Evolutionary conservation across 2,888 invertebrate genomes (phyloP).

Genomic region (Ophonus ardosiacus): DNA sequence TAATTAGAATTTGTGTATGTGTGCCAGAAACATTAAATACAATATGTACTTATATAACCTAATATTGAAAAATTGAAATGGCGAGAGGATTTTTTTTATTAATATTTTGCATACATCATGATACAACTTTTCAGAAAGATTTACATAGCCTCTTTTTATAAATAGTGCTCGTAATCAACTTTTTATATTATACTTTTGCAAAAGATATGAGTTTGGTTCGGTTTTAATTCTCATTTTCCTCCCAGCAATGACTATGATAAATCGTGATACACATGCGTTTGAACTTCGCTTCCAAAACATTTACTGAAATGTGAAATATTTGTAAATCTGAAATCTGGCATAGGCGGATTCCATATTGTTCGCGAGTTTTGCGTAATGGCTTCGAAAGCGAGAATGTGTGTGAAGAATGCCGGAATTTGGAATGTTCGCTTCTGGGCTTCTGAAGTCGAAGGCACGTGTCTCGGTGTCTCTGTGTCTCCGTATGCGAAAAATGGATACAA

Average conservation of each 20-base stretch:
- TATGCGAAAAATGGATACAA: constrained; percentile 50
- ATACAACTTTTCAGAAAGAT: too few relatives aligned
- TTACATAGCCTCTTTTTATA: too few relatives aligned
- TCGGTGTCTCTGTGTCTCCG: constrained; percentile 29
- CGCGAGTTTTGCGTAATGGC: neutral
- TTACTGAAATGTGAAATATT: neutral
- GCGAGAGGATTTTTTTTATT: too few relatives aligned
- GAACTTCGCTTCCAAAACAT: constrained; percentile 1
- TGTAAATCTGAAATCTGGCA: neutral
- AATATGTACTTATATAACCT: too few relatives aligned
- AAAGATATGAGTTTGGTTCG: too few relatives aligned
- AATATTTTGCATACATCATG: too few relatives aligned
- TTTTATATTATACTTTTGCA: too few relatives aligned
- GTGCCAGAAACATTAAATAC: too few relatives aligned
- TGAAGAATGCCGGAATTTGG: constrained; percentile 54
- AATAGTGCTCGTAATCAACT: too few relatives aligned
- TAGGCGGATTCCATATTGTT: neutral
- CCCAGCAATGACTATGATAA: neutral
- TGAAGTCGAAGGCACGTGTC: constrained; percentile 22
- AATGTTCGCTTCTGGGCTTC: constrained; percentile 31
- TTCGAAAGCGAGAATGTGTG: constrained; percentile 1
- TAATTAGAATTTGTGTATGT: too few relatives aligned
- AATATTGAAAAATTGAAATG: too few relatives aligned
- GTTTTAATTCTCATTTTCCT: neutral
- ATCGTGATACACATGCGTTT: neutral